These are phyloP conservation scores for Psittacula derbiana DNA, from an alignment of 2,797 vertebrate genomes.

Conservation along the genomic window DNA sequence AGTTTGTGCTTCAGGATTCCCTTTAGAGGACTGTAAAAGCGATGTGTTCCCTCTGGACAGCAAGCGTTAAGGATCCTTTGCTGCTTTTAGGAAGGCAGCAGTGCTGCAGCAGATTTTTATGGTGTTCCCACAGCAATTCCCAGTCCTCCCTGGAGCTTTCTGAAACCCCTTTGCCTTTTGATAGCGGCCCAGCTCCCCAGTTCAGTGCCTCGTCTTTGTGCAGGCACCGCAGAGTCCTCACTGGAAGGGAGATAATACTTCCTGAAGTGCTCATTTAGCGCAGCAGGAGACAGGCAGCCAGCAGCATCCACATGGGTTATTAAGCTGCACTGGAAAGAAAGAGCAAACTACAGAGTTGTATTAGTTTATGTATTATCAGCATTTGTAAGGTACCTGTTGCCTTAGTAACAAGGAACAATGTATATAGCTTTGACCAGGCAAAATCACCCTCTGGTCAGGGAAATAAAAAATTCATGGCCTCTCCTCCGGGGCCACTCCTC, in stretches of 20 bases:
- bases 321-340: conserved; percentile 32
- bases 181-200: conserved; percentile 25
- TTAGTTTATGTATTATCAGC: conserved; percentile 38
- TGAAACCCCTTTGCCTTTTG: conserved; percentile 33
- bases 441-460: conserved; percentile 20
- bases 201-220: conserved; percentile 49
- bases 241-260: conserved; percentile 57
- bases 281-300: conserved; percentile 1
- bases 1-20: not conserved
- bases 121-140: not conserved
- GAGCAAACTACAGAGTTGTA: conserved; percentile 26
- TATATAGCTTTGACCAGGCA: not conserved
- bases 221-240: not conserved
- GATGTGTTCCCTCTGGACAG: fast-evolving
- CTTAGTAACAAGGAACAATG: conserved; percentile 38
- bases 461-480: conserved; percentile 48
- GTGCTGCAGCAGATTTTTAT: not conserved
- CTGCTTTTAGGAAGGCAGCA: not conserved
- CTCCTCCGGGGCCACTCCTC: not conserved
- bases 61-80: not conserved
- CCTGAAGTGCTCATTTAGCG: conserved; percentile 52
- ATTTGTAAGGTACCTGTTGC: conserved; percentile 32
- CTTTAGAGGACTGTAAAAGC: fast-evolving
- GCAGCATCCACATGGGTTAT: conserved; percentile 40
- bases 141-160: conserved; percentile 7